A percentile compares a stretch with the other conserved stretches of the same genome.
Evolutionary conservation across 2,888 invertebrate species (phyloP).

Genomic region (Osedax fenrisi): DNA sequence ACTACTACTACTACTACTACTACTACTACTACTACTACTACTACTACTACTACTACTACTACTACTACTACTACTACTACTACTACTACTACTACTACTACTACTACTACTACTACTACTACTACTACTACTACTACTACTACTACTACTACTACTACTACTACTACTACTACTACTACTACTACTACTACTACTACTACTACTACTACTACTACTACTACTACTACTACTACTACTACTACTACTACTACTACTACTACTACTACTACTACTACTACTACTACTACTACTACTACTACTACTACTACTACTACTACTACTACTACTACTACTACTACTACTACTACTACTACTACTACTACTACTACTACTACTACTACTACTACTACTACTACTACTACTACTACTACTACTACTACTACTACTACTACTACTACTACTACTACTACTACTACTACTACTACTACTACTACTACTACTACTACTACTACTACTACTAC

Average conservation of each 20-base stretch:
- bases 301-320: conserved; percentile 18
- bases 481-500: conserved; percentile 26
- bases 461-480: conserved; percentile 27
- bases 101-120: too few species aligned
- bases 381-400: conserved; percentile 21
- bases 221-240: conserved; percentile 13
- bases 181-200: too few species aligned
- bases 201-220: too few species aligned
- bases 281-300: conserved; percentile 14
- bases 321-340: conserved; percentile 20
- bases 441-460: conserved; percentile 26
- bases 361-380: conserved; percentile 18
- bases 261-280: conserved; percentile 3
- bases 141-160: too few species aligned
- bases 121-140: too few species aligned
- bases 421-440: conserved; percentile 21
- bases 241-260: conserved; percentile 16
- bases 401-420: conserved; percentile 19
- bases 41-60: too few species aligned
- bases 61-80: too few species aligned
- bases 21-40: too few species aligned
- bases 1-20: too few species aligned
- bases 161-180: too few species aligned
- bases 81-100: too few species aligned
- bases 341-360: conserved; percentile 20